Evolutionary conservation across 1,140 invertebrate species (phyloP).

Genomic region (Cherax quadricarinatus): DNA sequence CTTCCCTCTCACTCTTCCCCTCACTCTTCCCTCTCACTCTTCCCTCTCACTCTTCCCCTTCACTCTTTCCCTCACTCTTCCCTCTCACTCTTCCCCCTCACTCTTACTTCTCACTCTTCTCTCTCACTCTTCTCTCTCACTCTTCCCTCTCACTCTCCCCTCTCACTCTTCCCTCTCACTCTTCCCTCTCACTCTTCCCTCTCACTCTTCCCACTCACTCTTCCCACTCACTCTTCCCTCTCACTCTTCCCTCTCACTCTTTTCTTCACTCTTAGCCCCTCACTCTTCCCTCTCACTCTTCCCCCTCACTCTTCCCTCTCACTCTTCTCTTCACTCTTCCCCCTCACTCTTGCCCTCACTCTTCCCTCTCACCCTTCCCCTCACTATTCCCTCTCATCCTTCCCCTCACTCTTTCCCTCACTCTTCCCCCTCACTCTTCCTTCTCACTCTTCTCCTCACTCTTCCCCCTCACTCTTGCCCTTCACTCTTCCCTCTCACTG

Average conservation of each 20-base stretch:
- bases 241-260: too few species aligned
- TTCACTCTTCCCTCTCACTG: neutral
- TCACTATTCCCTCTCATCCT: too few species aligned
- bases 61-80: neutral
- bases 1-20: neutral
- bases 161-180: neutral
- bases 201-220: neutral
- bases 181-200: neutral
- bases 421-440: too few species aligned
- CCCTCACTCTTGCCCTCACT: too few species aligned
- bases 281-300: neutral
- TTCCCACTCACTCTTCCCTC: neutral
- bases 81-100: conserved; percentile 12
- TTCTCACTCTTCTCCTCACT: too few species aligned
- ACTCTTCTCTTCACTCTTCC: too few species aligned
- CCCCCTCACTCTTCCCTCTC: neutral
- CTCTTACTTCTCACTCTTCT: neutral
- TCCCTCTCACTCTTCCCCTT: neutral
- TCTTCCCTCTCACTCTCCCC: neutral
- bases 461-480: neutral
- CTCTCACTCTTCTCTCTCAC: neutral
- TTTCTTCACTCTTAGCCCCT: neutral
- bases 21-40: neutral
- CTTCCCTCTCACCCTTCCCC: too few species aligned
- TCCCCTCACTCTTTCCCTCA: too few species aligned